A percentile compares a stretch with the other conserved stretches of the same genome.
Conservation (phyloP, 2,113 vertebrate species). For the Varanus komodoensis region DNA sequence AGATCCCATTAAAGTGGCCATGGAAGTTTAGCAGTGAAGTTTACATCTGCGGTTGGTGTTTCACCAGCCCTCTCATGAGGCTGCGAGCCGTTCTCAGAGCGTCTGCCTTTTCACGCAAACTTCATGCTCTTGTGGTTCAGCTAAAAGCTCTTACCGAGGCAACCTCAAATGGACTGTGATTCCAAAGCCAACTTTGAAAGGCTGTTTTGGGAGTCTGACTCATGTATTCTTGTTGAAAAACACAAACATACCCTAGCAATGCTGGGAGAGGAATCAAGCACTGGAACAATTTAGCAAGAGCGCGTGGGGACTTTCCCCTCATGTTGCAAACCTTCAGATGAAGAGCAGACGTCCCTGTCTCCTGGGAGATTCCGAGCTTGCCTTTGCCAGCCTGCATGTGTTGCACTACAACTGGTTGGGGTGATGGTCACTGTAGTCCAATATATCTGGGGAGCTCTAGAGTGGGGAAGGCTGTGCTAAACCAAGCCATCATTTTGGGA, state of each 20-base stretch:
- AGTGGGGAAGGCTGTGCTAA: neutral
- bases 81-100: neutral
- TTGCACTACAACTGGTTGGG: neutral
- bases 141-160: neutral
- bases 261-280: neutral
- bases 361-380: neutral
- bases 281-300: slow-evolving; percentile 12
- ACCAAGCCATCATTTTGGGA: neutral
- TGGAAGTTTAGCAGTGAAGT: neutral
- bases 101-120: neutral
- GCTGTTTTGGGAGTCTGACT: slow-evolving; percentile 24
- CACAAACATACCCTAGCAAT: neutral
- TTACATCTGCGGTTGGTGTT: neutral
- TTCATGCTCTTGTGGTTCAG: neutral
- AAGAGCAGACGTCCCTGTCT: neutral
- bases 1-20: neutral
- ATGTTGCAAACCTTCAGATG: neutral
- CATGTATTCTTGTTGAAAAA: neutral
- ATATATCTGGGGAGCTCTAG: neutral
- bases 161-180: neutral
- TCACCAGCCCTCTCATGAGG: neutral
- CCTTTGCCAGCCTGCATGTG: neutral
- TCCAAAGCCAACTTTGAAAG: neutral
- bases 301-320: neutral
- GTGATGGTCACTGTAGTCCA: neutral